Evolutionary conservation across 1,140 invertebrate species (phyloP).

Genomic region (Cydia splendana): DNA sequence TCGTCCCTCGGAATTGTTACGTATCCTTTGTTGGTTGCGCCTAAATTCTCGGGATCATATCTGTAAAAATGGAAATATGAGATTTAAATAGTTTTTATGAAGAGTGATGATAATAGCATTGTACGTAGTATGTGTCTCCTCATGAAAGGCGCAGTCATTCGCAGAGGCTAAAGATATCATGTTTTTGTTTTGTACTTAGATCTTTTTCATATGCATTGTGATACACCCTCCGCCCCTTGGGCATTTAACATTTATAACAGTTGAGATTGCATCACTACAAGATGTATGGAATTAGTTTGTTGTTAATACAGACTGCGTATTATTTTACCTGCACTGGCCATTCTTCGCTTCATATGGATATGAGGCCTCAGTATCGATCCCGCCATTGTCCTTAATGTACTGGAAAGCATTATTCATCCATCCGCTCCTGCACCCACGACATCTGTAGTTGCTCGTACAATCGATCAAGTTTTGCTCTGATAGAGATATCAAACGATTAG

Average conservation of each 20-base stretch:
- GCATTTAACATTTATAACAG: too few relatives aligned
- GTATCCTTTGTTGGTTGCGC: background rate
- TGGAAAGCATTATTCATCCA: constrained; percentile 93
- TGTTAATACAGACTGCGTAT: too few relatives aligned
- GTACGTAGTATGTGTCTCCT: too few relatives aligned
- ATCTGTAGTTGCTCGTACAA: constrained; percentile 91
- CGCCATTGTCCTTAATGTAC: constrained; percentile 91
- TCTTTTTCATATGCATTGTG: too few relatives aligned
- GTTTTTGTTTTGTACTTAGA: too few relatives aligned
- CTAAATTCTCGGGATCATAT: background rate
- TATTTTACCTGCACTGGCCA: constrained; percentile 79
- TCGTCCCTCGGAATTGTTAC: background rate
- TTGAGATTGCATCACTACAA: too few relatives aligned
- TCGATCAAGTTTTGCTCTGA: constrained; percentile 98
- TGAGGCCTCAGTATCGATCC: constrained; percentile 92
- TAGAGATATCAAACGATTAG: constrained; percentile 89
- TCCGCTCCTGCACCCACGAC: constrained; percentile 95
- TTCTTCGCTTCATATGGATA: constrained; percentile 92
- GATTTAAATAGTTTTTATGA: too few relatives aligned
- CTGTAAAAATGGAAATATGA: background rate
- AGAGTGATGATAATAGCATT: too few relatives aligned
- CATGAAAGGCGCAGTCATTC: too few relatives aligned
- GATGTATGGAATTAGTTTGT: too few relatives aligned
- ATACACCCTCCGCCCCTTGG: too few relatives aligned
- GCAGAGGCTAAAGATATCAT: too few relatives aligned